Percentiles rank a stretch among this genome's conserved stretches.
phyloP scores from a whole-genome alignment of 2,797 vertebrate genomes.

The Neosilurus mollespiculum region DNA sequence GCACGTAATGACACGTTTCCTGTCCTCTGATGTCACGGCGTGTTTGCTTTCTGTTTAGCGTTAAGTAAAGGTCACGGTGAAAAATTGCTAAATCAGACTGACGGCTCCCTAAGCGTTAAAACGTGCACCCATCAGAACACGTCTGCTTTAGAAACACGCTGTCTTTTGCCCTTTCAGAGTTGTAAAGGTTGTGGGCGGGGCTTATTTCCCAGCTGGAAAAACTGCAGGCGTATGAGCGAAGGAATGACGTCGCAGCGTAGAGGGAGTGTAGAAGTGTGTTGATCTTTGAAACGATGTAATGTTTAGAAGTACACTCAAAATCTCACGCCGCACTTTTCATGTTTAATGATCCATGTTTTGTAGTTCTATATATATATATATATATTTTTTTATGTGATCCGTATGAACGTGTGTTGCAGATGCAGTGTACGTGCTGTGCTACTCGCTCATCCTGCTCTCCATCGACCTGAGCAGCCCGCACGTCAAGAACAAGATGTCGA shows the following conservation, averaged over 20 bases:
- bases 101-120: not conserved
- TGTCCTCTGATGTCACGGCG: not conserved
- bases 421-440: conserved; percentile 97
- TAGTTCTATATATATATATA: not conserved
- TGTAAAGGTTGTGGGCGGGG: not conserved
- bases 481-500: conserved; percentile 99
- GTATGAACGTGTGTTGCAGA: conserved; percentile 71
- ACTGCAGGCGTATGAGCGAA: not conserved
- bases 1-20: not conserved
- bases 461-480: conserved; percentile 97
- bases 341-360: no score
- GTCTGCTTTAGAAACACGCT: not conserved
- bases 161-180: not conserved
- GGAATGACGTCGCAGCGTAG: no score
- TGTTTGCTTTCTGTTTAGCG: not conserved
- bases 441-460: conserved; percentile 97
- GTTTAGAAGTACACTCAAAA: not conserved
- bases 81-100: not conserved
- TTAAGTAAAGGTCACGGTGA: not conserved
- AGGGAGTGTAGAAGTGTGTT: no score
- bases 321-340: not conserved
- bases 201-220: not conserved
- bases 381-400: not conserved
- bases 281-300: not conserved
- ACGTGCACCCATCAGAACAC: not conserved